Conservation (phyloP, 2,797 vertebrate genomes). For the Ficedula albicollis region DNA sequence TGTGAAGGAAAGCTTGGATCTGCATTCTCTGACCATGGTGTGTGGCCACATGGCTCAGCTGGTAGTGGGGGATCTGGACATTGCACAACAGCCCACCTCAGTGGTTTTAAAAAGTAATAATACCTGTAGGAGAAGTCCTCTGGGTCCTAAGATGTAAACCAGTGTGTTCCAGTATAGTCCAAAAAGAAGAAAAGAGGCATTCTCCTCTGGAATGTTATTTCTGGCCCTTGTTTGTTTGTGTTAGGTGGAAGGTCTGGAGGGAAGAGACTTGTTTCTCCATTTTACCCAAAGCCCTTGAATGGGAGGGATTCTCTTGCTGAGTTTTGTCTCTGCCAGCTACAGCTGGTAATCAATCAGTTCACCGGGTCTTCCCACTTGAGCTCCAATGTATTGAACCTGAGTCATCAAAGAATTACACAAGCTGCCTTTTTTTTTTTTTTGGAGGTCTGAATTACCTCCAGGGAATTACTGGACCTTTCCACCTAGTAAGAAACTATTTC, state of each 20-base stretch:
- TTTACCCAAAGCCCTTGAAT: neutral
- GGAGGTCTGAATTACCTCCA: neutral
- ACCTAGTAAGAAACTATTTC: neutral
- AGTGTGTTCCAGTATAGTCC: neutral
- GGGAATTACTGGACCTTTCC: neutral
- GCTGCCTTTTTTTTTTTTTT: neutral
- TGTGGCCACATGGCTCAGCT: neutral
- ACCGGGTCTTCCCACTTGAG: neutral
- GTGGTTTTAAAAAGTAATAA: neutral
- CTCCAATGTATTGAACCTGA: neutral
- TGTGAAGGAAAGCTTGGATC: neutral
- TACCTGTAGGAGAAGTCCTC: neutral
- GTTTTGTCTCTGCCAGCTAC: neutral
- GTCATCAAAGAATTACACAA: neutral
- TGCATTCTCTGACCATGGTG: neutral
- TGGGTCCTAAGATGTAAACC: neutral
- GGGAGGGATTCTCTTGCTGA: neutral
- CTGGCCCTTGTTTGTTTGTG: neutral
- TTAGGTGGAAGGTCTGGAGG: neutral
- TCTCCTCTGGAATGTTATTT: constrained; percentile 1
- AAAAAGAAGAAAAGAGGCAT: neutral
- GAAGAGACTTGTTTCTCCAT: neutral
- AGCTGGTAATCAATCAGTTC: neutral
- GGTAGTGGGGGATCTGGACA: neutral
- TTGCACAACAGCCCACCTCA: neutral